These are phyloP conservation scores for Psittacus erithacus DNA, from an alignment of 2,113 vertebrate genomes.

Conservation along the genomic window DNA sequence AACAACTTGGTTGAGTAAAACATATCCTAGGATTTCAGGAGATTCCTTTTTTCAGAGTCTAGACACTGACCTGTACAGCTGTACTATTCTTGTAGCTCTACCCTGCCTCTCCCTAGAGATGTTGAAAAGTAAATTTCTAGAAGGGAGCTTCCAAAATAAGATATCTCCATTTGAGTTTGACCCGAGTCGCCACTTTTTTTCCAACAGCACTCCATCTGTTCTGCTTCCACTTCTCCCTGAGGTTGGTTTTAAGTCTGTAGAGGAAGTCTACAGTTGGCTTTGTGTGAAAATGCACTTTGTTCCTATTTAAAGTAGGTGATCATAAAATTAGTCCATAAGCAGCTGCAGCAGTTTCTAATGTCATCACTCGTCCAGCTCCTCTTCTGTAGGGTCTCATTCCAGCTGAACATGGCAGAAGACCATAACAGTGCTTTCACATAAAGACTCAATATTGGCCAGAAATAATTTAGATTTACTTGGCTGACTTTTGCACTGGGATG, in stretches of 20 bases:
- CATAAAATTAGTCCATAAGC: not conserved
- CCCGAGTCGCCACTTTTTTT: not conserved
- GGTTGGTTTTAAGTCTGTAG: not conserved
- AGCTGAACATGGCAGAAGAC: not conserved
- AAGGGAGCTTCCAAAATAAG: not conserved
- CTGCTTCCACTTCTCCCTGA: not conserved
- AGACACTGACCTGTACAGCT: not conserved
- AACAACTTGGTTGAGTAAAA: not conserved
- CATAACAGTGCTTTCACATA: not conserved
- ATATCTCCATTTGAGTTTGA: not conserved
- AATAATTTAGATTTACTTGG: not conserved
- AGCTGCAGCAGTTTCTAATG: not conserved
- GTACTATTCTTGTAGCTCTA: not conserved
- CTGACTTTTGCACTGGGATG: not conserved
- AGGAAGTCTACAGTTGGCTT: not conserved
- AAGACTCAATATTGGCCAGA: not conserved
- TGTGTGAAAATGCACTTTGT: not conserved
- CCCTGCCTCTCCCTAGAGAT: not conserved
- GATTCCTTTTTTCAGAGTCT: not conserved
- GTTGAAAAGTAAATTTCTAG: not conserved
- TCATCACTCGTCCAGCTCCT: not conserved
- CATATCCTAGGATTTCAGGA: not conserved
- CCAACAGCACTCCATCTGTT: not conserved
- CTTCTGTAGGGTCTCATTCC: not conserved
- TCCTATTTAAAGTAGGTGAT: not conserved